These are phyloP conservation scores for Aspidapion aeneum DNA, from an alignment of 2,888 invertebrate genomes.

Conservation along the genomic window DNA sequence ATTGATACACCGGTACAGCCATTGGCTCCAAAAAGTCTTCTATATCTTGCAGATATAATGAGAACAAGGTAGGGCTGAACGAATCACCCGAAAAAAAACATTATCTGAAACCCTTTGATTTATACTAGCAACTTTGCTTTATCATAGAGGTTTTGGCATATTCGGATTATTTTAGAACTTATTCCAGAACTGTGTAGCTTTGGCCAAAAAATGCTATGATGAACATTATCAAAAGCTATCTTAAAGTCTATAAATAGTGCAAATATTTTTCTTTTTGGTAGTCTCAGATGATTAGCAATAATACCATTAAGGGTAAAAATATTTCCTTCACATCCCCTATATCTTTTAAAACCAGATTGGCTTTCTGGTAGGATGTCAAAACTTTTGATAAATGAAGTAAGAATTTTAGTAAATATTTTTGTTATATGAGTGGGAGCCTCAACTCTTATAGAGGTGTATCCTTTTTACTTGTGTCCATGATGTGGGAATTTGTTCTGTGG, in stretches of 20 bases:
- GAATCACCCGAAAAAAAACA: neutral
- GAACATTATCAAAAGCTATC: neutral
- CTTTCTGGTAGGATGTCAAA: neutral
- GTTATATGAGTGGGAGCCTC: neutral
- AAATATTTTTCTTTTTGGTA: neutral
- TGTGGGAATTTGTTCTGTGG: neutral
- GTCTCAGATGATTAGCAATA: neutral
- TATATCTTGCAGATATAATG: neutral
- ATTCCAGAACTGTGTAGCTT: neutral
- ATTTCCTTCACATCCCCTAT: neutral
- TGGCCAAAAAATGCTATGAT: neutral
- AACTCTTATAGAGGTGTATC: neutral
- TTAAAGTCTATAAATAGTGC: neutral
- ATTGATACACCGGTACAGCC: neutral
- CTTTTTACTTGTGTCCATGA: neutral
- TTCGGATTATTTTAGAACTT: neutral
- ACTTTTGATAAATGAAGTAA: neutral
- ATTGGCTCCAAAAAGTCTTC: neutral
- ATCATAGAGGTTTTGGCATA: neutral
- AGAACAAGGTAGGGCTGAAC: no score
- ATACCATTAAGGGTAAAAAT: neutral
- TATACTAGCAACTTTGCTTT: neutral
- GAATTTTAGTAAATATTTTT: neutral
- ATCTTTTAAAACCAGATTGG: neutral
- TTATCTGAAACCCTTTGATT: neutral